Evolutionary conservation across 2,113 vertebrate species (phyloP).

Genomic region (Prunella fulvescens): DNA sequence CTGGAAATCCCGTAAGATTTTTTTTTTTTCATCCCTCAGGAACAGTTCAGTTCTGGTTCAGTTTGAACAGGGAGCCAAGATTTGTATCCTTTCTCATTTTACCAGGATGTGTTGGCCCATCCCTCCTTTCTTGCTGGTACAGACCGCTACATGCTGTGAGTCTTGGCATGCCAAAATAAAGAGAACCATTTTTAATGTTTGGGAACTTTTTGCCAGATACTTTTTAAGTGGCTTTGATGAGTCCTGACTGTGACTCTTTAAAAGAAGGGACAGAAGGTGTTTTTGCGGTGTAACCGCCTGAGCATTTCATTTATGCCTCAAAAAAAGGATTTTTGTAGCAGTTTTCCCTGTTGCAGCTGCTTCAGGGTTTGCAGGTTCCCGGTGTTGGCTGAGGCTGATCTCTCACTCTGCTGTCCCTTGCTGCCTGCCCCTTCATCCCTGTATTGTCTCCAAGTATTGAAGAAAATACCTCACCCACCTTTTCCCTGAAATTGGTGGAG

Average conservation of each 20-base stretch:
- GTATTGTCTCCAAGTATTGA: neutral
- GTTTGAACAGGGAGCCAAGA: conserved; percentile 32
- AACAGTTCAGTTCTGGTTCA: conserved; percentile 63
- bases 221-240: conserved; percentile 56
- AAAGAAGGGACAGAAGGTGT: conserved; percentile 48
- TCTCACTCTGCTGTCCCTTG: neutral
- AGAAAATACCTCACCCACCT: neutral
- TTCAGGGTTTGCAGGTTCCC: neutral
- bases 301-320: neutral
- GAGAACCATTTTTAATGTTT: conserved; percentile 58
- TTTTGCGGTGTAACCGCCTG: neutral
- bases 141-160: conserved; percentile 60
- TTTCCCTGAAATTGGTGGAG: neutral
- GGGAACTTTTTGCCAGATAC: conserved; percentile 54
- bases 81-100: conserved; percentile 59
- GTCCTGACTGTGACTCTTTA: conserved; percentile 35
- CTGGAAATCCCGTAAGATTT: conserved; percentile 60
- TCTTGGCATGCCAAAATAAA: conserved; percentile 59
- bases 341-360: neutral
- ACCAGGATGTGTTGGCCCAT: conserved; percentile 62
- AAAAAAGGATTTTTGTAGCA: neutral
- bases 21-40: conserved; percentile 46
- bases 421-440: neutral
- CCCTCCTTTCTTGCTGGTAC: conserved; percentile 55
- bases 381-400: neutral